Base-by-base conservation (phyloP, 2,888 invertebrate genomes). In the Emmelina monodactyla region DNA sequence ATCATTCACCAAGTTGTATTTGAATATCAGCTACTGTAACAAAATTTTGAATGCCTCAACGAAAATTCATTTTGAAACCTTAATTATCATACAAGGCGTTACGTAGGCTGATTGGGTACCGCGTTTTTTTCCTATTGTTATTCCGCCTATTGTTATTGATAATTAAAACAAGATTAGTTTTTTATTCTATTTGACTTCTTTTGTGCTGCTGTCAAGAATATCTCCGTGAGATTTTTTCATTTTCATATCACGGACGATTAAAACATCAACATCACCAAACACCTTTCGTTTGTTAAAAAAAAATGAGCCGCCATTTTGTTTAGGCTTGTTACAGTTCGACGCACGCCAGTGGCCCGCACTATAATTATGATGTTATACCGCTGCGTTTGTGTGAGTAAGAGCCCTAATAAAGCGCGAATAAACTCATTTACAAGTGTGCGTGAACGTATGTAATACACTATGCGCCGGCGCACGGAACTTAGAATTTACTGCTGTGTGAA, bases 251-350 rank as follows among this genome's bases (percentile, higher is more conserved):
- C 11, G 11, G 25, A 11, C 11, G 25, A 60, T 54, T 57, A 54
- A 50, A 44, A 47, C 46, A 51, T 50, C 50, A 60, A 55, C 56
- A 55, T 59, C 64, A 65, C 55, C 59, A 54, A 58, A 62, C 63
- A 62, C 61, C 60, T 25, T 25, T 25, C 11, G 25, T 25, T n/a
- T 30, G 14, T 30, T 15, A 30, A 66, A 71, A 62, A 54, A 67
- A 70, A 69, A 68, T 69, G 65, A 64, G 62, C 65, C 57, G 73
- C 78, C 78, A 78, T 79, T 78, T 79, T 78, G 73, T 75, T 71
- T 65, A 68, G 62, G 69, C 75, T 71, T 68, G 76, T 79, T 73
- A 76, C 75, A 73, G 63, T 65, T 65, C 69, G 69, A 67, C 75
- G 72, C 76, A 70, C 73, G 78, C 76, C 73, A 70, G 61, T 67